Evolutionary conservation across 2,113 vertebrate genomes (phyloP).

Genomic region (Procavia capensis): DNA sequence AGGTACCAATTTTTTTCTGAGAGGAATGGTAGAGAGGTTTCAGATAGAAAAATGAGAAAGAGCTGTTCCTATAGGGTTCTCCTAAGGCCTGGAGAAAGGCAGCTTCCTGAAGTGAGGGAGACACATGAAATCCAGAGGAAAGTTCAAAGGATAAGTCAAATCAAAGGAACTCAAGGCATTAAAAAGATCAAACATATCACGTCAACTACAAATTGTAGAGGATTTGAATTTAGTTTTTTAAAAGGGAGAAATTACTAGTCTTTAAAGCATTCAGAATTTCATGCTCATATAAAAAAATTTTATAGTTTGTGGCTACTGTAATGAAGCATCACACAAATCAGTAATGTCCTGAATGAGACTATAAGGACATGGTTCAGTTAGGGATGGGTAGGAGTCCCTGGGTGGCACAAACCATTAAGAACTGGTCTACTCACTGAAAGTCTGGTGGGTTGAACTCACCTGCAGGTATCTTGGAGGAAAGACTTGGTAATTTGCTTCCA

Average conservation of each 20-base stretch:
- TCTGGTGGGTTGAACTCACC: background rate
- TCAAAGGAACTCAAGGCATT: background rate
- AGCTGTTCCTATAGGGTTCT: background rate
- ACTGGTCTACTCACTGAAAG: background rate
- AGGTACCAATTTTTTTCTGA: background rate
- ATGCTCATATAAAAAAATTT: background rate
- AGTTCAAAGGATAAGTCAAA: background rate
- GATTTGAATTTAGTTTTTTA: background rate
- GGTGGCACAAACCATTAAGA: no score
- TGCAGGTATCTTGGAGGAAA: background rate
- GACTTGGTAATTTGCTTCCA: background rate
- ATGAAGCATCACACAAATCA: background rate
- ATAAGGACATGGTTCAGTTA: background rate
- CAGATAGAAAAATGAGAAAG: background rate
- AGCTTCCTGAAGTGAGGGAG: background rate
- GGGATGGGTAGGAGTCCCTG: background rate
- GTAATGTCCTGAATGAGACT: background rate
- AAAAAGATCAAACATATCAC: background rate
- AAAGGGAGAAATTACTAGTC: background rate
- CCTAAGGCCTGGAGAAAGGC: background rate
- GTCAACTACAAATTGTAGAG: background rate
- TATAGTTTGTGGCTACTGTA: background rate
- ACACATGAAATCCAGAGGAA: background rate
- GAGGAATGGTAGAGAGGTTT: background rate
- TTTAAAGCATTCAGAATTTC: background rate